These are phyloP conservation scores for Rhinoptilus africanus DNA, from an alignment of 2,113 vertebrate genomes.

Conservation along the genomic window DNA sequence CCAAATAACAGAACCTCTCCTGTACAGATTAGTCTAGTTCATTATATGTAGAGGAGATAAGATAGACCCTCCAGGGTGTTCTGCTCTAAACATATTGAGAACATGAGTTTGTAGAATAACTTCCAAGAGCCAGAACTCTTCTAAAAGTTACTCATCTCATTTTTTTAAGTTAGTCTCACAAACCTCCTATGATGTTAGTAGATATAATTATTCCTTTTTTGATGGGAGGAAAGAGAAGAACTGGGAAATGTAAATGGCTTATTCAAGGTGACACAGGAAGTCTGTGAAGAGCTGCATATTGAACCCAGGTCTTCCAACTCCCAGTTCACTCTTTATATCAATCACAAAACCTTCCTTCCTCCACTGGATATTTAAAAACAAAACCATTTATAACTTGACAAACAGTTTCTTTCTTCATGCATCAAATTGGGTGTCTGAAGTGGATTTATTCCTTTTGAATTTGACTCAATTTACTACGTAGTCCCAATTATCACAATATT, in stretches of 20 bases:
- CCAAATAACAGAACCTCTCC: not conserved
- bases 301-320: conserved; percentile 54
- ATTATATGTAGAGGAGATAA: not conserved
- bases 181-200: not conserved
- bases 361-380: not conserved
- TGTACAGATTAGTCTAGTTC: not conserved
- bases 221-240: conserved; percentile 19
- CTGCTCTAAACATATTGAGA: not conserved
- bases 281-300: conserved; percentile 47
- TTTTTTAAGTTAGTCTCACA: not conserved
- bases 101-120: not conserved
- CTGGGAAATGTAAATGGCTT: conserved; percentile 34
- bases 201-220: not conserved
- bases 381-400: not conserved
- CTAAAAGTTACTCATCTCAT: not conserved
- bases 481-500: not conserved
- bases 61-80: not conserved
- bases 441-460: not conserved
- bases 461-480: not conserved
- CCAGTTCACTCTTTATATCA: conserved; percentile 34
- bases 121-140: not conserved
- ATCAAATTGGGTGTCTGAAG: not conserved
- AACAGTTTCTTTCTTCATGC: not conserved
- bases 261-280: conserved; percentile 54
- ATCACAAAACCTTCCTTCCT: conserved; percentile 51